phyloP scores from a whole-genome alignment of 2,888 invertebrate species.

The Epistrophella euchroma region DNA sequence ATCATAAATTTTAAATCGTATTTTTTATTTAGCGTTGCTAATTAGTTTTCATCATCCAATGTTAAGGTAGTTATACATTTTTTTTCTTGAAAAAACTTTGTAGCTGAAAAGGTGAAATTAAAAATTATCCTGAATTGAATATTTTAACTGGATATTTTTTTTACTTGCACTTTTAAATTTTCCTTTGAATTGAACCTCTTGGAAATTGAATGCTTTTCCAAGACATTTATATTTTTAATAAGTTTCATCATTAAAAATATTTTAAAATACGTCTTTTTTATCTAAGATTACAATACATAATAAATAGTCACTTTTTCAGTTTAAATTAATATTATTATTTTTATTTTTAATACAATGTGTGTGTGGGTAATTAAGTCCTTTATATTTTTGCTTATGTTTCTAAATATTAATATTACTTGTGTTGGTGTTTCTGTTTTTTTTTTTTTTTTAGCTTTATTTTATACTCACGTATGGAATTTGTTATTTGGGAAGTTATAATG shows the following conservation, averaged over 20 bases:
- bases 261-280: neutral
- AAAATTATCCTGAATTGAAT: neutral
- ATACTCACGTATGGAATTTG: neutral
- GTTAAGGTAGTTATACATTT: neutral
- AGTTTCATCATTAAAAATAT: neutral
- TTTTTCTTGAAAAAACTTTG: neutral
- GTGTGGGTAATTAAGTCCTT: neutral
- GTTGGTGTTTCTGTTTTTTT: neutral
- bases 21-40: neutral
- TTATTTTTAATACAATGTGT: neutral
- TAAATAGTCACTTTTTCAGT: conserved; percentile 10
- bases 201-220: neutral
- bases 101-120: neutral
- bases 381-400: conserved; percentile 12
- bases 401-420: conserved; percentile 4
- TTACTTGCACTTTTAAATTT: neutral
- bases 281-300: neutral
- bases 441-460: neutral
- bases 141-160: neutral
- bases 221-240: neutral
- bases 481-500: conserved; percentile 7
- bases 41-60: neutral
- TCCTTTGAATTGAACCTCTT: neutral
- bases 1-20: neutral
- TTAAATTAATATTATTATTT: neutral